These are phyloP conservation scores for Coleophora flavipennella DNA, from an alignment of 2,888 invertebrate genomes.

Conservation along the genomic window DNA sequence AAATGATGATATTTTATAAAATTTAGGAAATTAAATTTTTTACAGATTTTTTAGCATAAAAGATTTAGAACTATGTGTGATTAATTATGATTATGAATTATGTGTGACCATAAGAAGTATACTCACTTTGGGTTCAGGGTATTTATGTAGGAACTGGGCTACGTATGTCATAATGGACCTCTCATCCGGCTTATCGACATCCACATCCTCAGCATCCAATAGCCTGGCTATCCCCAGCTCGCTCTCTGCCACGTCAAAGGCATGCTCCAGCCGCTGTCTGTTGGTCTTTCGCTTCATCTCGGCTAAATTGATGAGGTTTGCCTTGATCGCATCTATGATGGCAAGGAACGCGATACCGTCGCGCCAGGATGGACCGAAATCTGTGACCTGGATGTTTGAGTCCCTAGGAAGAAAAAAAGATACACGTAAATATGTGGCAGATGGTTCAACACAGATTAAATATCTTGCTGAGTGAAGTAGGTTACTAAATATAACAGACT, in stretches of 20 bases:
- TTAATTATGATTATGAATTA: too few relatives aligned
- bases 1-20: too few relatives aligned
- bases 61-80: too few relatives aligned
- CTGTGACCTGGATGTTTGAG: conserved; percentile 88
- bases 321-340: conserved; percentile 94
- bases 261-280: conserved; percentile 88
- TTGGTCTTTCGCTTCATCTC: conserved; percentile 84
- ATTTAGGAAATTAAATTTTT: too few relatives aligned
- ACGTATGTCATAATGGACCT: conserved; percentile 99
- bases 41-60: too few relatives aligned
- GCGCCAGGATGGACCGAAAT: conserved; percentile 96
- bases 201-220: conserved; percentile 96
- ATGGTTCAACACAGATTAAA: too few relatives aligned
- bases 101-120: too few relatives aligned
- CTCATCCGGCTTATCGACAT: conserved; percentile 96
- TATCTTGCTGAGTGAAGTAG: too few relatives aligned
- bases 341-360: conserved; percentile 97
- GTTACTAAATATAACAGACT: too few relatives aligned
- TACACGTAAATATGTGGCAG: neutral
- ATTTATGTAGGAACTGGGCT: conserved; percentile 96
- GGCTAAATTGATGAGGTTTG: conserved; percentile 91
- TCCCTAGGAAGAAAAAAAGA: conserved; percentile 71
- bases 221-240: conserved; percentile 93
- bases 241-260: conserved; percentile 92
- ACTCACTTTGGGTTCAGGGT: conserved; percentile 85